These are phyloP conservation scores for Cepaea nemoralis DNA, from an alignment of 1,140 invertebrate genomes.

Conservation along the genomic window DNA sequence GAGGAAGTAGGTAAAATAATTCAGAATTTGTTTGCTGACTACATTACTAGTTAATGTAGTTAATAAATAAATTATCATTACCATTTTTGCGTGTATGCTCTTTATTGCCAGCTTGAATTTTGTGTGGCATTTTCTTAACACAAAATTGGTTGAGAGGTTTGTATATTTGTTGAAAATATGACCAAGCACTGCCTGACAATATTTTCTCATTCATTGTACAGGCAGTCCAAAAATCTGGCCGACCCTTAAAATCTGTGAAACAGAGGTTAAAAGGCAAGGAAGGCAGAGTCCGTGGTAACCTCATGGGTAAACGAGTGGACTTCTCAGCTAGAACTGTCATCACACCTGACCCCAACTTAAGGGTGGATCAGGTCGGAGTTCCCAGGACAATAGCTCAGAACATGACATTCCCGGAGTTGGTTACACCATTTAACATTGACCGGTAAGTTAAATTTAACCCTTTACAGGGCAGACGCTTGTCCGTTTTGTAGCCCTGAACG, in stretches of 20 bases:
- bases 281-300: constrained; percentile 96
- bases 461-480: too few relatives aligned
- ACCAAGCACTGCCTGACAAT: too few relatives aligned
- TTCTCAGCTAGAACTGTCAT: constrained; percentile 99
- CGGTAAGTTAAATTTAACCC: constrained; percentile 73
- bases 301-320: constrained; percentile 99
- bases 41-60: too few relatives aligned
- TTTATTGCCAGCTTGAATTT: too few relatives aligned
- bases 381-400: constrained; percentile 98
- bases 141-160: too few relatives aligned
- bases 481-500: too few relatives aligned
- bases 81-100: too few relatives aligned
- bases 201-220: constrained; percentile 44
- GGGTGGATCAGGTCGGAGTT: constrained; percentile 97
- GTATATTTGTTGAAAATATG: too few relatives aligned
- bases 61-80: too few relatives aligned
- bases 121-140: too few relatives aligned
- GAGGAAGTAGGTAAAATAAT: too few relatives aligned
- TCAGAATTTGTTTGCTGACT: too few relatives aligned
- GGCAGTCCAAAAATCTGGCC: constrained; percentile 98
- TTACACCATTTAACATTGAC: constrained; percentile 99
- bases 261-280: constrained; percentile 86
- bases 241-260: constrained; percentile 98
- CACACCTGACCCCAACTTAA: constrained; percentile 98
- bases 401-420: constrained; percentile 98